Evolutionary conservation across 2,888 invertebrate species (phyloP), one percentile per base, ranked within the genome.

Genomic region (Patella pellucida): DNA sequence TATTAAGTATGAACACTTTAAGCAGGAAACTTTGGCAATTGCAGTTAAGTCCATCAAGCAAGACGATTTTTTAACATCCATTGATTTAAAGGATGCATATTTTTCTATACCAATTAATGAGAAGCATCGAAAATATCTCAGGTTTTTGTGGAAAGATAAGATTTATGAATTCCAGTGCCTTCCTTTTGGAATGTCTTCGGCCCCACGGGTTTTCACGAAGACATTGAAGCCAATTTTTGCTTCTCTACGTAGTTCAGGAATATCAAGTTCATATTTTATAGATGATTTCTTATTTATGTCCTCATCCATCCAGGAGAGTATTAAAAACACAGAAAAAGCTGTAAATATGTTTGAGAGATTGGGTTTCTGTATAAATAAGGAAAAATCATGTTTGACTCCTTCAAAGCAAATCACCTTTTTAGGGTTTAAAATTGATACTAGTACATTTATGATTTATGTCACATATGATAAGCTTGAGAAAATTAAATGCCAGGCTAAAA

Each of bases 61-160:
- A 19, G 19, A 62, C 19, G 56, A 62, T 62, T 62, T 62, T 62
- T 2, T 62, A 62, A 62, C 56, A 62, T 62, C 56, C 56, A 62
- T 62, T 62, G 56, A 62, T 15, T 16, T 62, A 19, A 62, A 62
- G 11, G 56, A 62, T 62, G 56, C 56, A n/a, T 62, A 62, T 62
- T 62, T 62, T 62, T 62, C 12, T 19, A 62, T 62, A 19, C 56
- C 5, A 2, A 62, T 62, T 62, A 11, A 19, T 11, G n/a, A 19
- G 56, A 41, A 41, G 7, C 41, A 41, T 41, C 7, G 41, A 7
- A 41, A 41, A 41, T 41, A 41, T 41, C 41, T 41, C 41, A 41
- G 41, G 7, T 41, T 41, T 41, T 7, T 41, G 41, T 41, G 41
- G 41, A 5, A 41, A 7, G 41, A 41, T 41, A 41, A 41, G 7